Conservation (phyloP, 2,888 invertebrate species). For the Hemistola chrysoprasaria region DNA sequence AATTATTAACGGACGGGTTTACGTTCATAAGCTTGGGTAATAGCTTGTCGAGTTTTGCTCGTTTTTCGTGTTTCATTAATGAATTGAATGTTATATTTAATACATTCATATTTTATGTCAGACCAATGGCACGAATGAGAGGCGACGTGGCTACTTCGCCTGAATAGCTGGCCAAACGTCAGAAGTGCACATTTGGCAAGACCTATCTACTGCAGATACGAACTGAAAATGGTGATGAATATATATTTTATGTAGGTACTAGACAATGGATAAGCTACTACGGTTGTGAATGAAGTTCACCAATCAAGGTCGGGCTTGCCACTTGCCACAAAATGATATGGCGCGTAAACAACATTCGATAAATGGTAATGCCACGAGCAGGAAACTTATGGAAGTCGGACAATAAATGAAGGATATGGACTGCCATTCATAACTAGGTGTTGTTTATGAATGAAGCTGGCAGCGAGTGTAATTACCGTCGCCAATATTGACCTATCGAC, state of each 20-base stretch:
- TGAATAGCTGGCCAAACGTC: no score
- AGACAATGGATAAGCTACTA: not conserved
- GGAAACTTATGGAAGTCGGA: constrained; percentile 67
- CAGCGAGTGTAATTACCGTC: constrained; percentile 68
- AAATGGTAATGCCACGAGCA: constrained; percentile 67
- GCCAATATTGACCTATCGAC: constrained; percentile 57
- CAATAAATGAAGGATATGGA: constrained; percentile 67
- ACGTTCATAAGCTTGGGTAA: constrained; percentile 60
- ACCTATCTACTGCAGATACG: no score
- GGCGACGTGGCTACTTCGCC: no score
- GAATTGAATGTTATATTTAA: constrained; percentile 62
- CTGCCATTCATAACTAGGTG: constrained; percentile 73
- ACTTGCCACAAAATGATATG: constrained; percentile 59
- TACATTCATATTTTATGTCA: constrained; percentile 45
- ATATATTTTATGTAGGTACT: no score
- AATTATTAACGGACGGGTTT: constrained; percentile 73
- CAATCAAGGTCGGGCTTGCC: constrained; percentile 60
- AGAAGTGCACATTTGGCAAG: no score
- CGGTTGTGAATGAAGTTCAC: constrained; percentile 62
- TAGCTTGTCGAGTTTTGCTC: constrained; percentile 55
- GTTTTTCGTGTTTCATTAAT: constrained; percentile 59
- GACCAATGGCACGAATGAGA: constrained; percentile 30
- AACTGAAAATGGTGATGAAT: no score
- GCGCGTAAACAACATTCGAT: constrained; percentile 61
- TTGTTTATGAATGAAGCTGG: constrained; percentile 77